These are phyloP conservation scores for Zaprionus gabonicus DNA, from an alignment of 1,140 invertebrate species.

Conservation along the genomic window DNA sequence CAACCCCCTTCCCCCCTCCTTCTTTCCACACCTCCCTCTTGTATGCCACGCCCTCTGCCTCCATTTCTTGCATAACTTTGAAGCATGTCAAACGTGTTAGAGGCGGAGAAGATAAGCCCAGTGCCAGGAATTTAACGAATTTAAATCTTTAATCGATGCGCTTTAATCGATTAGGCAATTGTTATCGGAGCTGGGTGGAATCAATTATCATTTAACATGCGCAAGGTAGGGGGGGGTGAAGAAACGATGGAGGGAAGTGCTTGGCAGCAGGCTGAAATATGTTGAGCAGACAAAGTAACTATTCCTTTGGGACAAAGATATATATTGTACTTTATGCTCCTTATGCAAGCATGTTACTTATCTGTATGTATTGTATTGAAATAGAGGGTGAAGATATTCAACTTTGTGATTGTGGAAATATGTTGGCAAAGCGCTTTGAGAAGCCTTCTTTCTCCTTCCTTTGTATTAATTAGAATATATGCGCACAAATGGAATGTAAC, in stretches of 20 bases:
- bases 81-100: neutral
- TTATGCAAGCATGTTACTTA: too few relatives aligned
- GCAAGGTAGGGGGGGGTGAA: neutral
- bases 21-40: neutral
- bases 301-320: too few relatives aligned
- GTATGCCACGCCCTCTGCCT: neutral
- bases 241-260: neutral
- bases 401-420: too few relatives aligned
- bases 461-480: too few relatives aligned
- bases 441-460: too few relatives aligned
- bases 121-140: neutral
- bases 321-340: too few relatives aligned
- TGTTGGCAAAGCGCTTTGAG: too few relatives aligned
- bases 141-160: slow-evolving; percentile 4
- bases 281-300: too few relatives aligned
- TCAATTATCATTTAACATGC: slow-evolving; percentile 4
- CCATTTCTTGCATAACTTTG: neutral
- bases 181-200: neutral
- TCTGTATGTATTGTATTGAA: too few relatives aligned
- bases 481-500: too few relatives aligned
- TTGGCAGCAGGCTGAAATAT: neutral
- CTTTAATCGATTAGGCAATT: neutral
- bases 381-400: too few relatives aligned
- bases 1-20: neutral
- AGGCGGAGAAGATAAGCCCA: neutral